Evolutionary conservation across 2,797 vertebrate genomes (phyloP).

Genomic region (Gymnothorax reevesii): DNA sequence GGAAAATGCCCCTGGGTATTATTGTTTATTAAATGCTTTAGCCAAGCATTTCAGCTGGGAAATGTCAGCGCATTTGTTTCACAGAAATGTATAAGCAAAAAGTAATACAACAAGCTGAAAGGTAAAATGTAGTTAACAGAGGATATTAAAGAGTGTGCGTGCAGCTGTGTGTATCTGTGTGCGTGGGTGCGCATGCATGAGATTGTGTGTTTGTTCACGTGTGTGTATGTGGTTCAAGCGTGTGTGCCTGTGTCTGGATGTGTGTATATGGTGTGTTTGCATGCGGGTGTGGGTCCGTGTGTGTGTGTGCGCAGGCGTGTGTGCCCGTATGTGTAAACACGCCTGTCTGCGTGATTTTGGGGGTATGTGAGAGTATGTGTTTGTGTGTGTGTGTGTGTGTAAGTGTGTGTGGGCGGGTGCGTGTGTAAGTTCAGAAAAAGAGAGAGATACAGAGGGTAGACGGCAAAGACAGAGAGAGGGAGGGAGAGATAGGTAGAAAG

Average conservation of each 20-base stretch:
- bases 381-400: neutral
- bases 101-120: slow-evolving; percentile 15
- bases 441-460: neutral
- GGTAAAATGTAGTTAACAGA: neutral
- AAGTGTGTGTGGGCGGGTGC: neutral
- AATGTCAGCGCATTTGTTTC: slow-evolving; percentile 15
- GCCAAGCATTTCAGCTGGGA: slow-evolving; percentile 25
- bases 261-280: neutral
- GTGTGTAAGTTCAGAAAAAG: neutral
- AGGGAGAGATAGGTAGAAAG: neutral
- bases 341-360: no score
- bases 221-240: neutral
- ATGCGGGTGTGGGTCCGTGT: neutral
- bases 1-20: slow-evolving; percentile 26
- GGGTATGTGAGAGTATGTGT: neutral
- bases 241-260: no score
- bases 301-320: neutral
- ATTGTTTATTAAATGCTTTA: slow-evolving; percentile 24
- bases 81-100: slow-evolving; percentile 6
- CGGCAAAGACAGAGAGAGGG: neutral
- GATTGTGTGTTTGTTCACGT: neutral
- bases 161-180: neutral
- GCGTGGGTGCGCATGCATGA: neutral
- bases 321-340: neutral
- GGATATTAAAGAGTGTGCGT: neutral